Base-by-base conservation (phyloP, 2,888 invertebrate species). In the Leptura quadrifasciata region DNA sequence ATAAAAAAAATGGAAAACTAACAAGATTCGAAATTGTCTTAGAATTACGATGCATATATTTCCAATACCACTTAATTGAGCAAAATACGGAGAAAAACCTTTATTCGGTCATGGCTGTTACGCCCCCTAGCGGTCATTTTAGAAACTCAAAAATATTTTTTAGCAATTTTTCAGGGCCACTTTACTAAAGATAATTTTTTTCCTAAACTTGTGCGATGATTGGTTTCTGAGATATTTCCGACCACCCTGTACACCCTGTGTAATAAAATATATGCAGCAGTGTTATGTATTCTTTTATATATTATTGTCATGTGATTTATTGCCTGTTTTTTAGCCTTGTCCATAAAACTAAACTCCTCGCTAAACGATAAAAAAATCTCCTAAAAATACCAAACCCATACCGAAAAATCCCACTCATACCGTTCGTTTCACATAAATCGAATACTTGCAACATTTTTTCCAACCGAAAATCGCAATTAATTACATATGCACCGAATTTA, bases 401-500 rank as follows among this genome's bases (percentile, higher is more conserved):
- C 5, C n/a, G 5, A 47, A 47, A 47, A 55, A 15, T 57, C 57
- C 57, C 20, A 47, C 17, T 47, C 24, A 47, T 15, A 18, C n/a
- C 47, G n/a, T 73, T 57, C 75, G 54, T 24, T 54, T 52, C 55
- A 39, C 75, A 76, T 79, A 79, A 76, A 78, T 78, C 76, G 80
- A 78, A 80, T 71, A 21, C 58, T 60, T 27, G 67, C 70, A 72
- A 57, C 73, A 79, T 80, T 83, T 82, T 83, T 83, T 75, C 77
- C 65, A 27, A n/a, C 76, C 79, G 72, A 73, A 79, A 76, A 81
- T 76, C 71, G 75, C 77, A 81, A 82, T 83, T 81, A 82, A 83
- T 83, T 81, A 80, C 79, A 79, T 80, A 80, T 77, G 80, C 79
- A 82, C 76, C 75, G 74, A 84, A 84, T 84, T 83, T 83, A 82